Evolutionary conservation across 1,140 invertebrate genomes (phyloP).

Genomic region (Drosophila pruinosa): DNA sequence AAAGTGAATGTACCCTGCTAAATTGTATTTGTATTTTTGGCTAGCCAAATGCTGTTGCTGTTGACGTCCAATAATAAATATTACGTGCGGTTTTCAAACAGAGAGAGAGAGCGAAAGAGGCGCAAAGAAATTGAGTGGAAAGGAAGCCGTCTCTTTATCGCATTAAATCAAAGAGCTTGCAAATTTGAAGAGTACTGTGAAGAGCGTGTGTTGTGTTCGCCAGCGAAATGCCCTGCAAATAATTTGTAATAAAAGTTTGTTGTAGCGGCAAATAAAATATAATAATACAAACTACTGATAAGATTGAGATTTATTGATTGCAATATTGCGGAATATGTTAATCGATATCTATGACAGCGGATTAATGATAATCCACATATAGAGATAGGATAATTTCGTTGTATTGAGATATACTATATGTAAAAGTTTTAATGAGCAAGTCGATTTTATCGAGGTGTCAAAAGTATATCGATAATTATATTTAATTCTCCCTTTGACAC

Average conservation of each 20-base stretch:
- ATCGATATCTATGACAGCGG: background rate
- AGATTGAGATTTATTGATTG: background rate
- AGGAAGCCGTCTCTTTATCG: constrained; percentile 8
- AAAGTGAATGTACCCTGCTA: constrained; percentile 60
- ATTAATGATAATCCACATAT: too few relatives aligned
- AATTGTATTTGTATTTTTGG: background rate
- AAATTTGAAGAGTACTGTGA: too few relatives aligned
- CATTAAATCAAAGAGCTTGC: too few relatives aligned
- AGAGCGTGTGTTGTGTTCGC: too few relatives aligned
- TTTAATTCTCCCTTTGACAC: too few relatives aligned
- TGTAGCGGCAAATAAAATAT: background rate
- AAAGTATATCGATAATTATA: too few relatives aligned
- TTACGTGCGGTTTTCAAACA: constrained; percentile 3
- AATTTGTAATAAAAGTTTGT: too few relatives aligned
- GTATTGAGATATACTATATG: too few relatives aligned
- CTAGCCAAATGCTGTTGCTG: constrained; percentile 24
- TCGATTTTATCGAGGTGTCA: too few relatives aligned
- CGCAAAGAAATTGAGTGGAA: background rate
- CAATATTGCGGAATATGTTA: background rate
- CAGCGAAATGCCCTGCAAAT: background rate
- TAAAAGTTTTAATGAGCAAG: too few relatives aligned
- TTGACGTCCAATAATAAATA: constrained; percentile 27
- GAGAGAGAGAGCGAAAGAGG: background rate
- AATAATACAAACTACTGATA: background rate
- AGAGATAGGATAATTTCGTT: too few relatives aligned